Percentiles rank a stretch among this genome's conserved stretches.
phyloP scores from a whole-genome alignment of 2,113 vertebrate genomes.

The Falco punctatus region DNA sequence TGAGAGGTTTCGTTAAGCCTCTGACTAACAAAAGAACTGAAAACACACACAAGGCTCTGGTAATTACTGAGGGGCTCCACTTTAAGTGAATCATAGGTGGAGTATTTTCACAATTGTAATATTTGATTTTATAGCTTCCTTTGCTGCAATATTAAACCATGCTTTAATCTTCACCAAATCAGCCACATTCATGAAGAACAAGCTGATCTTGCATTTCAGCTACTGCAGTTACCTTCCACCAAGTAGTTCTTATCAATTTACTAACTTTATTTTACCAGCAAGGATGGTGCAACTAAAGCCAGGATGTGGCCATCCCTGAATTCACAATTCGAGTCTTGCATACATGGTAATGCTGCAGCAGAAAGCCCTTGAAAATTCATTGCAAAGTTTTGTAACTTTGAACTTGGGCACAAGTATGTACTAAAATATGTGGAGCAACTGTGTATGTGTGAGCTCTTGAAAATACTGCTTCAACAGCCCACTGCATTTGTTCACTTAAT shows the following conservation, averaged over 20 bases:
- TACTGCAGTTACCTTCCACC: not conserved
- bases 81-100: not conserved
- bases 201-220: not conserved
- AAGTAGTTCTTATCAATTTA: not conserved
- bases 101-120: not conserved
- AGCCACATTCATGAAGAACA: not conserved
- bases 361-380: not conserved
- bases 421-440: not conserved
- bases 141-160: not conserved
- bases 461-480: not conserved
- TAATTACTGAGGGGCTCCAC: not conserved
- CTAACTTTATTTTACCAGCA: not conserved
- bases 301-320: not conserved
- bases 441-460: not conserved
- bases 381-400: not conserved
- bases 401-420: not conserved
- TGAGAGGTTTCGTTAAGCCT: not conserved
- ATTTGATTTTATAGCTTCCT: not conserved
- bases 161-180: not conserved
- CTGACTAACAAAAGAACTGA: not conserved
- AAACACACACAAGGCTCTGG: not conserved
- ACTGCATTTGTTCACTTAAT: not conserved
- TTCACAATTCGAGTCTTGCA: not conserved
- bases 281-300: not conserved
- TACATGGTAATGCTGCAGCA: not conserved